Conservation (phyloP, 2,113 vertebrate genomes). For the Colinus virginianus region DNA sequence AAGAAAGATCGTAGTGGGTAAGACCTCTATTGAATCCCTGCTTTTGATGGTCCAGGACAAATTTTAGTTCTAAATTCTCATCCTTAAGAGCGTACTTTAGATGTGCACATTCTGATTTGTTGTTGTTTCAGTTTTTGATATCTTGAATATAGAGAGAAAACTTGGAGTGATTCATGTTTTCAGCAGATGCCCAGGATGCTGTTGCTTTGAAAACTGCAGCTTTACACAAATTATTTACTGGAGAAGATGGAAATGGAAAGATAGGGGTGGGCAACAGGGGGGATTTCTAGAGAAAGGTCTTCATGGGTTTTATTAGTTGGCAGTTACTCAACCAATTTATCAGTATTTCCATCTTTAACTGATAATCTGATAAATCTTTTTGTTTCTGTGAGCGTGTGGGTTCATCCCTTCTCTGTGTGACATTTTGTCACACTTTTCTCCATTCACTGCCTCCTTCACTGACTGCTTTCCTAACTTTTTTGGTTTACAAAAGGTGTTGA, state of each 20-base stretch:
- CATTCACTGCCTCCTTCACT: background rate
- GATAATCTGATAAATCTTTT: background rate
- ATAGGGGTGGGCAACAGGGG: background rate
- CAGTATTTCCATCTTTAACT: background rate
- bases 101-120: background rate
- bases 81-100: rapidly evolving
- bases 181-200: background rate
- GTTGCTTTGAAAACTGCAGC: background rate
- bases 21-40: background rate
- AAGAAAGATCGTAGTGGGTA: background rate
- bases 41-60: background rate
- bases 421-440: background rate
- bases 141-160: background rate
- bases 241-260: background rate
- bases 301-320: background rate
- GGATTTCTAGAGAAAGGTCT: background rate
- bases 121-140: background rate
- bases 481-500: background rate
- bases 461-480: background rate
- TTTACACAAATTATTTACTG: background rate
- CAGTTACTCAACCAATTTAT: background rate
- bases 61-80: background rate
- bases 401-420: background rate
- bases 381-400: background rate
- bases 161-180: background rate